These are phyloP conservation scores for Drosophila cracens DNA, from an alignment of 2,888 invertebrate species.

Conservation along the genomic window DNA sequence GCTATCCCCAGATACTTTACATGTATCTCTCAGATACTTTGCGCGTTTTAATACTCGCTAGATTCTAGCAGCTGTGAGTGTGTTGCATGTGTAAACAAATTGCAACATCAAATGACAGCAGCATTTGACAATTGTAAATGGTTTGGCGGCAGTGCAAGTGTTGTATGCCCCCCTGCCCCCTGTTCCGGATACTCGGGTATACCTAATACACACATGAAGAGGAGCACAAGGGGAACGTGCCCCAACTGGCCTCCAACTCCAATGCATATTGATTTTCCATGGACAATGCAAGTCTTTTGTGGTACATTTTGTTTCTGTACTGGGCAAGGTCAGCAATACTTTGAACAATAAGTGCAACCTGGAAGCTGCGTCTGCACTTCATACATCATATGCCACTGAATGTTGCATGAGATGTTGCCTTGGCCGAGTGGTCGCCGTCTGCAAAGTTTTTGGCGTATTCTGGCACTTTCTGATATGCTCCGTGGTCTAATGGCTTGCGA, in stretches of 20 bases:
- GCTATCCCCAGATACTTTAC: conserved; percentile 36
- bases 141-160: conserved; percentile 54
- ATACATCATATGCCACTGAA: conserved; percentile 67
- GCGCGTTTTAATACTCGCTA: conserved; percentile 15
- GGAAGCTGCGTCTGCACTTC: conserved; percentile 68
- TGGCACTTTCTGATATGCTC: conserved; percentile 4
- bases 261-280: conserved; percentile 55
- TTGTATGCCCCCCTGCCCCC: conserved; percentile 5
- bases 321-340: conserved; percentile 68
- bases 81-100: conserved; percentile 76
- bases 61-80: conserved; percentile 27
- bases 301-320: conserved; percentile 2
- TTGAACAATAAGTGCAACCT: conserved; percentile 45
- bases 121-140: conserved; percentile 79
- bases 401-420: conserved; percentile 37
- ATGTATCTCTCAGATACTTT: conserved; percentile 28
- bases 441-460: conserved; percentile 53
- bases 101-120: conserved; percentile 77
- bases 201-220: neutral
- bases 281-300: conserved; percentile 6
- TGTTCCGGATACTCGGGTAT: neutral
- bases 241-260: conserved; percentile 23
- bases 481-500: conserved; percentile 76
- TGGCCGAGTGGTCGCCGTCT: conserved; percentile 43
- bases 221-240: conserved; percentile 2